These are phyloP conservation scores for Pampusana beccarii DNA, from an alignment of 2,113 vertebrate species.

Conservation along the genomic window DNA sequence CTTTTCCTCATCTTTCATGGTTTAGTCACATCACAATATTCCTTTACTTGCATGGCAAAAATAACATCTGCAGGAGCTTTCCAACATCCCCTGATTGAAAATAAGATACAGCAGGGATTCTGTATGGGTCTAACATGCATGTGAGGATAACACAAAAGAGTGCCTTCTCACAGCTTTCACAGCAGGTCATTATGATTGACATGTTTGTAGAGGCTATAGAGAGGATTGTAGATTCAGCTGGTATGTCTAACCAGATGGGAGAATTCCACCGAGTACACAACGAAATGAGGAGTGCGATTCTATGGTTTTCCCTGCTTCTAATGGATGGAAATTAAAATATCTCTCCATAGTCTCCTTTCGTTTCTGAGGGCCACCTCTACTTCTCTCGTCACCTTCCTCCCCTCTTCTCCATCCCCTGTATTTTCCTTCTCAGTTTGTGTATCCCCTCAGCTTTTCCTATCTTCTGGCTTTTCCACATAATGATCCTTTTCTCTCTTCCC, in stretches of 20 bases:
- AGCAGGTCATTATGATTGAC: conserved; percentile 75
- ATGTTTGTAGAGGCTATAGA: conserved; percentile 54
- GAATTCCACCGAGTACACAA: conserved; percentile 34
- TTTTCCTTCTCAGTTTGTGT: background rate
- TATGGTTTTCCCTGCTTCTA: background rate
- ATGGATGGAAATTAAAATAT: conserved; percentile 20
- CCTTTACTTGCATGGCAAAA: conserved; percentile 61
- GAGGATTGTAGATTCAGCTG: conserved; percentile 74
- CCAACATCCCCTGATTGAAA: conserved; percentile 46
- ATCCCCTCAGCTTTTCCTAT: background rate
- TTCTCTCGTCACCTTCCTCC: background rate
- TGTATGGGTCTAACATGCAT: conserved; percentile 39
- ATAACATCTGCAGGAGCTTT: conserved; percentile 68
- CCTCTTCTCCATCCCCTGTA: background rate
- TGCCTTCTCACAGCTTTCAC: conserved; percentile 64
- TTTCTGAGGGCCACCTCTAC: background rate
- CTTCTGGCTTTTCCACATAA: background rate
- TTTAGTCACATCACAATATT: conserved; percentile 60
- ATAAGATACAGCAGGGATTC: conserved; percentile 55
- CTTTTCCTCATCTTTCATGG: conserved; percentile 65
- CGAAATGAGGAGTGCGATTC: conserved; percentile 16
- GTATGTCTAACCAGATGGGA: conserved; percentile 69
- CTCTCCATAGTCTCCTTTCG: background rate
- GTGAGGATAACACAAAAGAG: conserved; percentile 58
- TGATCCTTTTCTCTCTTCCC: background rate